A percentile compares a stretch with the other conserved stretches of the same genome.
phyloP scores from a whole-genome alignment of 2,113 vertebrate species.

The Hypomesus transpacificus region DNA sequence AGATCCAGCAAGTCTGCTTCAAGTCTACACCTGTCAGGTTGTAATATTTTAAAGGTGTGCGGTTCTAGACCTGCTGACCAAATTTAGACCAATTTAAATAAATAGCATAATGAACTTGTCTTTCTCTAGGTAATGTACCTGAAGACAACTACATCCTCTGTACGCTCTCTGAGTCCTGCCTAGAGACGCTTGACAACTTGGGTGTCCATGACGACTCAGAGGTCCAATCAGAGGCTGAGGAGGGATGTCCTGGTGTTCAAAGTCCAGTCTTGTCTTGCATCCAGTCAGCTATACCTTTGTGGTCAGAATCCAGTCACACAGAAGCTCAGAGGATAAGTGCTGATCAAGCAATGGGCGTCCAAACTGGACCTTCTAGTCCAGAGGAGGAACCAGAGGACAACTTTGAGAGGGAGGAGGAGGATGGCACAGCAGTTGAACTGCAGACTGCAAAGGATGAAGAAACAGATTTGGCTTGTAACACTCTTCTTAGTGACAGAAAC shows the following conservation, averaged over 20 bases:
- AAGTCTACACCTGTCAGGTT: not conserved
- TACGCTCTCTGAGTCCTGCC: not conserved
- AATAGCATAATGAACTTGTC: not conserved
- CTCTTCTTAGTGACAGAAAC: not conserved
- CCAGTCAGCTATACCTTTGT: not conserved
- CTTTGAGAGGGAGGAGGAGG: no score
- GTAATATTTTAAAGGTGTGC: not conserved
- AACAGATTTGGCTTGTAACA: no score
- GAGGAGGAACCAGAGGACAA: no score
- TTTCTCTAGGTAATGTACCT: not conserved
- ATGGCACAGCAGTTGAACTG: no score
- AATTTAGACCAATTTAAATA: not conserved
- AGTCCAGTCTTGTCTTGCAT: not conserved
- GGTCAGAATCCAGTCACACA: no score
- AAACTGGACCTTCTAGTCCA: no score
- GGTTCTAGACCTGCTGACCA: not conserved
- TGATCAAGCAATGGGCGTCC: no score
- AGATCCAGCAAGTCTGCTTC: not conserved
- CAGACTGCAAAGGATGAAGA: no score
- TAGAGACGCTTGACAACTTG: not conserved
- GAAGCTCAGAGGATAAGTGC: no score
- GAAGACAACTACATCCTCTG: not conserved
- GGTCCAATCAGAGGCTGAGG: not conserved
- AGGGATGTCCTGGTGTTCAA: not conserved
- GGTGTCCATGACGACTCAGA: not conserved